These are phyloP conservation scores for Baryphthengus martii DNA, from an alignment of 2,113 vertebrate species.

Conservation along the genomic window DNA sequence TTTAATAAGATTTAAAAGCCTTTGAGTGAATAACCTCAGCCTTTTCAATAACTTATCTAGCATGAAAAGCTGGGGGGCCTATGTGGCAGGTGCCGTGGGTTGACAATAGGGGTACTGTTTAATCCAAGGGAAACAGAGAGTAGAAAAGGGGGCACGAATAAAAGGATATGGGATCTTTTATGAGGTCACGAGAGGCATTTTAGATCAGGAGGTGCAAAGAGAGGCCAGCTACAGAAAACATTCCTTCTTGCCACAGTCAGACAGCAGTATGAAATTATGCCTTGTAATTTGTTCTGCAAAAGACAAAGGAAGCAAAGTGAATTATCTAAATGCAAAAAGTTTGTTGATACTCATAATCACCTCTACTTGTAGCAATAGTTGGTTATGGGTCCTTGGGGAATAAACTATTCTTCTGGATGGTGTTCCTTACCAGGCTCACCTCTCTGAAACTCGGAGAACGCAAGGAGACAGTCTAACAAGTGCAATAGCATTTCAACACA, in stretches of 20 bases:
- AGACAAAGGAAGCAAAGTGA: constrained; percentile 6
- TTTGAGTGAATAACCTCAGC: neutral
- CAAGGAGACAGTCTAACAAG: neutral
- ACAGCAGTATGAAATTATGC: neutral
- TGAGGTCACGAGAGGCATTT: constrained; percentile 38
- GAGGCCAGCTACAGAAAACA: constrained; percentile 25
- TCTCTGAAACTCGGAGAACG: neutral
- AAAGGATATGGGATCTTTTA: constrained; percentile 33
- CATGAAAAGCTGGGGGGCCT: constrained; percentile 41
- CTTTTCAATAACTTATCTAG: constrained; percentile 52
- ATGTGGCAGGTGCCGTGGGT: constrained; percentile 41
- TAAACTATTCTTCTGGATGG: neutral
- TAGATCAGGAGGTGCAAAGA: constrained; percentile 33
- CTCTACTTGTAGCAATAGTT: neutral
- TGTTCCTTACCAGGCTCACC: neutral
- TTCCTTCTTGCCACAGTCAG: neutral
- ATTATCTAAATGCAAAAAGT: neutral
- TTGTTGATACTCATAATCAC: neutral
- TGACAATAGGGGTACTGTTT: constrained; percentile 65
- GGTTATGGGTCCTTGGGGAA: neutral
- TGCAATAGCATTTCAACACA: constrained; percentile 2
- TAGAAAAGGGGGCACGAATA: constrained; percentile 30
- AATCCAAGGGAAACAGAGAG: constrained; percentile 30
- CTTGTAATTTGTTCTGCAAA: neutral
- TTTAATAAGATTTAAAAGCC: constrained; percentile 32